A percentile compares a stretch with the other conserved stretches of the same genome.
phyloP scores from a whole-genome alignment of 2,888 invertebrate genomes.

The Malacosoma neustria region DNA sequence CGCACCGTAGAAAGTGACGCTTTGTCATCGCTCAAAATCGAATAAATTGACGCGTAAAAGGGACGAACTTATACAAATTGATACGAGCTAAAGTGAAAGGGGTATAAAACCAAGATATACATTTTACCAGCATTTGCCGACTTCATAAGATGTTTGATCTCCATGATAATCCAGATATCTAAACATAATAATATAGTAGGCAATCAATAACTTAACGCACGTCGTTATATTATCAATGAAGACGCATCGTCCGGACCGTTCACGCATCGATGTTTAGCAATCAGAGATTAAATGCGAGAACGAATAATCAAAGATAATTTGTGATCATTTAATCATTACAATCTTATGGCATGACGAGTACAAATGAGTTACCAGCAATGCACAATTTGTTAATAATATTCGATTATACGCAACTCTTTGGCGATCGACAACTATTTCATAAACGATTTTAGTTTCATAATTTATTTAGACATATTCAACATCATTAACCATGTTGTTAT shows the following conservation, averaged over 20 bases:
- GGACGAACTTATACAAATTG: conserved; percentile 19
- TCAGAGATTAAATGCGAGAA: conserved; percentile 12
- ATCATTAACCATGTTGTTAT: conserved; percentile 41
- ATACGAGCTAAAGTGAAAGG: conserved; percentile 24
- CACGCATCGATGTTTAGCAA: not conserved
- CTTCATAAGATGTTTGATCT: conserved; percentile 37
- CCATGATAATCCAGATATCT: conserved; percentile 29
- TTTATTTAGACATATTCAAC: conserved; percentile 35
- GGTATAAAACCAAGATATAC: conserved; percentile 22
- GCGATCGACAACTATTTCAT: too few species aligned
- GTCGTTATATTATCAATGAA: not conserved
- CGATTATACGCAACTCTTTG: too few species aligned
- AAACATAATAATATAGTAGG: not conserved
- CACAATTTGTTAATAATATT: too few species aligned
- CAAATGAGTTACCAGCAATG: too few species aligned
- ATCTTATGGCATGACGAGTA: conserved; percentile 22
- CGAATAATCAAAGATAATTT: conserved; percentile 46
- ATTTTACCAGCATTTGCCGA: conserved; percentile 32
- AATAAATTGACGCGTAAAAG: conserved; percentile 36
- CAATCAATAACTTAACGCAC: not conserved
- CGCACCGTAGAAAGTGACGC: conserved; percentile 65
- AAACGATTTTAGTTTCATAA: conserved; percentile 18
- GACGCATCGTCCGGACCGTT: not conserved
- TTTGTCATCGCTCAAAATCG: conserved; percentile 61
- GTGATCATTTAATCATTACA: conserved; percentile 44